phyloP scores from a whole-genome alignment of 1,140 invertebrate genomes.

The Fopius arisanus region DNA sequence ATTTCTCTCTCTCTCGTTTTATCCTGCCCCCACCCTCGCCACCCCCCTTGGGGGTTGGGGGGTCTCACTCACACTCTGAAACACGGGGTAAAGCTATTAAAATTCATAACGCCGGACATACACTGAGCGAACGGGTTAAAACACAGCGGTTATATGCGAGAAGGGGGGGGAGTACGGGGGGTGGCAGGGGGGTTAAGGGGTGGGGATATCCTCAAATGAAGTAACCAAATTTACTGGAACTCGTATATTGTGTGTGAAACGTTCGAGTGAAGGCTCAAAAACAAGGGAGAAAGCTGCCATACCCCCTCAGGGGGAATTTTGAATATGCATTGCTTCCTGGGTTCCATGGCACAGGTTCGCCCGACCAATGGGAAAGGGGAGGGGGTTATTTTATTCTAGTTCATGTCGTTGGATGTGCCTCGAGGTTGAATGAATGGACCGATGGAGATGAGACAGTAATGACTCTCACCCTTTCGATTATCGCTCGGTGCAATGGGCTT shows the following conservation, averaged over 20 bases:
- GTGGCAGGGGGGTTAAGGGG: no score
- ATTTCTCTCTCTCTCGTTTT: neutral
- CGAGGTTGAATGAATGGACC: neutral
- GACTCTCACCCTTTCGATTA: slow-evolving; percentile 3
- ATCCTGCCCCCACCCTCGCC: neutral
- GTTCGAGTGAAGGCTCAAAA: slow-evolving; percentile 30
- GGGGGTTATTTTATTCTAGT: neutral
- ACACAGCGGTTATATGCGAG: slow-evolving; percentile 48
- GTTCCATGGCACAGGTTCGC: neutral
- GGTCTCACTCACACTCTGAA: slow-evolving; percentile 39
- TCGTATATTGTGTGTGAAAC: slow-evolving; percentile 45
- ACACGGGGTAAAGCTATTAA: slow-evolving; percentile 63
- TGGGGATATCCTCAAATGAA: slow-evolving; percentile 57
- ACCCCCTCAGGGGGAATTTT: slow-evolving; percentile 61
- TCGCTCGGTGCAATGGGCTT: neutral
- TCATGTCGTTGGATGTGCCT: neutral
- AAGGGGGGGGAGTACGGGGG: no score
- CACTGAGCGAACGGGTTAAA: slow-evolving; percentile 56
- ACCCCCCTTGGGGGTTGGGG: neutral
- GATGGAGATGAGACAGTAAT: neutral
- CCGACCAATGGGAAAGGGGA: neutral
- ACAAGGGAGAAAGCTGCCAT: slow-evolving; percentile 34
- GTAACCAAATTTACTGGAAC: slow-evolving; percentile 59
- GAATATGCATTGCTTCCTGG: slow-evolving; percentile 62
- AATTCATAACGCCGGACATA: slow-evolving; percentile 66